Base-by-base conservation (phyloP, 2,797 vertebrate species). In the Enoplosus armatus region DNA sequence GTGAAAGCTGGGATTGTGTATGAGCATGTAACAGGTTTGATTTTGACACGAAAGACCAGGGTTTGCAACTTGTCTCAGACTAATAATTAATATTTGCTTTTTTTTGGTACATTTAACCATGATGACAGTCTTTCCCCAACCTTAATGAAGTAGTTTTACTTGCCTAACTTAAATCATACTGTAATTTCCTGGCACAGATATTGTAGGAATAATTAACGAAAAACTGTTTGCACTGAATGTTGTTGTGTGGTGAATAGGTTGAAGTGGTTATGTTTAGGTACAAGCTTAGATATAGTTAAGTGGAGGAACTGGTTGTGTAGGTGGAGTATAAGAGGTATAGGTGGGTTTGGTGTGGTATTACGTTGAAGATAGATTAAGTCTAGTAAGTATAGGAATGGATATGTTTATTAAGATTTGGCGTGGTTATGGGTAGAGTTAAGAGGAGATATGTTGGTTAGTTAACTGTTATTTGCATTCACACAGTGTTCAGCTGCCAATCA, bases 251-350 rank as follows among this genome's bases (percentile, higher is more conserved):
- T 8, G 11, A 43, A n/a, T 0, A 37, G 51, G 18, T 54, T 51
- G 51, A 58, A 22, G 47, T 8, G n/a, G 56, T 43, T 8, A 26
- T 43, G 26, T 66, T 63, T 27, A 31, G 33, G 18, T 56, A 3
- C 24, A 68, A 39, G 35, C 22, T 43, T 2, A 20, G 16, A 65
- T 20, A 29, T 5, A 2, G 50, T 27, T 27, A 35, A 43, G 24
- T 50, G 24, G 67, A 47, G 63, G 62, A 35, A 59, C 8, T 56
- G 41, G 31, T 72, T 37, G 47, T 33, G 61, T 63, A 37, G 15
- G 11, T 37, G 31, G 6, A 29, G 15, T 10, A 12, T 22, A 11
- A 39, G 12, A 27, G 27, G n/a, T 51, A 37, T 1, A 31, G 39
- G 45, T 24, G 31, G 26, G 59, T 55, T 41, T 53, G 18, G 29